Percentiles rank a stretch among this genome's conserved stretches.
phyloP scores from a whole-genome alignment of 2,888 invertebrate species.

The Heterodera filipjevi region DNA sequence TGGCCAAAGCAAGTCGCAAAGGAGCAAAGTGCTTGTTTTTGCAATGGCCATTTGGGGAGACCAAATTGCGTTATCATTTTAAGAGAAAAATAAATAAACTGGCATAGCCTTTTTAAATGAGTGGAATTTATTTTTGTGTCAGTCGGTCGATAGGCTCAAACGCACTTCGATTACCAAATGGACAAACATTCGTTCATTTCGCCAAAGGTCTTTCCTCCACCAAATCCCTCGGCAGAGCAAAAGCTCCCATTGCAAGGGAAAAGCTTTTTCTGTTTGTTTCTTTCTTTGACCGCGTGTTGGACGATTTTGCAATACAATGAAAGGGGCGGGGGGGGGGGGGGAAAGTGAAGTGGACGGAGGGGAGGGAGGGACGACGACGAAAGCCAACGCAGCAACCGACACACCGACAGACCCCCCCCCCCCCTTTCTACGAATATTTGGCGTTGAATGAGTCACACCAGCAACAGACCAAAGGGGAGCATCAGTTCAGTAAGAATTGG shows the following conservation, averaged over 20 bases:
- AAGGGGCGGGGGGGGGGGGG: background rate
- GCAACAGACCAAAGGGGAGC: no score
- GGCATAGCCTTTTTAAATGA: no score
- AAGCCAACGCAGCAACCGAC: no score
- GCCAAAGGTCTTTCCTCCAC: background rate
- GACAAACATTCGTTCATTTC: background rate
- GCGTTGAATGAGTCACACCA: no score
- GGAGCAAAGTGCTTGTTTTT: background rate
- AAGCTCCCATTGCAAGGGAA: background rate
- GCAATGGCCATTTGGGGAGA: background rate
- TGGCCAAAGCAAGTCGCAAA: background rate
- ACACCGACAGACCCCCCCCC: no score
- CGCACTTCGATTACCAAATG: background rate
- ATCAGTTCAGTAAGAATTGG: no score
- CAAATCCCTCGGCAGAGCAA: background rate
- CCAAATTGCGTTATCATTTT: background rate
- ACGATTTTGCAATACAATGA: background rate
- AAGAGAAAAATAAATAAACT: background rate
- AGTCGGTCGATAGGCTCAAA: background rate
- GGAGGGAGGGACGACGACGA: background rate
- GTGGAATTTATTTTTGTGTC: background rate
- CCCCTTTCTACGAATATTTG: no score
- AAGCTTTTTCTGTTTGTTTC: background rate
- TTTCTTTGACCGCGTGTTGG: constrained; percentile 1
- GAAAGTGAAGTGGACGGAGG: background rate